phyloP scores from a whole-genome alignment of 2,888 invertebrate species.

The Steinernema carpocapsae region DNA sequence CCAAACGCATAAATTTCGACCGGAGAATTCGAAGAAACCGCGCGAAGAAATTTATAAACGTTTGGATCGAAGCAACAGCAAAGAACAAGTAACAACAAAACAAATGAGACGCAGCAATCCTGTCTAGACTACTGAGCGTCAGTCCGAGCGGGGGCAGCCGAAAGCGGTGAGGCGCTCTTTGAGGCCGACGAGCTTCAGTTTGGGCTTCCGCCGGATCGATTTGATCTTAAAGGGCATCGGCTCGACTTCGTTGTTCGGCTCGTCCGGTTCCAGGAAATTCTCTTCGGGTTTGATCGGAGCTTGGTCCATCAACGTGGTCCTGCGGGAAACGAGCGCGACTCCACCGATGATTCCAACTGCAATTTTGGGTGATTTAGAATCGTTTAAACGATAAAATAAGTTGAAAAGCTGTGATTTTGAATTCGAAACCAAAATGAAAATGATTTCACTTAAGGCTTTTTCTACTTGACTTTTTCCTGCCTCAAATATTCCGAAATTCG shows the following conservation, averaged over 20 bases:
- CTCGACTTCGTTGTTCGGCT: neutral
- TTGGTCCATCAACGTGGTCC: neutral
- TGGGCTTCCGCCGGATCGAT: constrained; percentile 15
- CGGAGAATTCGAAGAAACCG: too few relatives aligned
- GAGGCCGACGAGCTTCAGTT: constrained; percentile 13
- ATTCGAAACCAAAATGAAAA: too few relatives aligned
- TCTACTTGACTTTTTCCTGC: too few relatives aligned
- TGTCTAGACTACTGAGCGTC: neutral
- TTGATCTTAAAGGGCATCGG: constrained; percentile 29
- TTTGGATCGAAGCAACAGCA: too few relatives aligned
- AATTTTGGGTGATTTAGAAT: neutral
- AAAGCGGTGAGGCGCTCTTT: constrained; percentile 20
- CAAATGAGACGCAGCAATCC: too few relatives aligned
- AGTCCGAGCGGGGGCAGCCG: neutral
- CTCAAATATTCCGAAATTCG: too few relatives aligned
- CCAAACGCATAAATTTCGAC: too few relatives aligned
- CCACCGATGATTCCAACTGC: constrained; percentile 23
- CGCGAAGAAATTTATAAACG: too few relatives aligned
- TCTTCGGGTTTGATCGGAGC: constrained; percentile 25
- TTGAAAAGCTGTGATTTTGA: too few relatives aligned
- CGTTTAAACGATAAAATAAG: too few relatives aligned
- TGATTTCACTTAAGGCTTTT: too few relatives aligned
- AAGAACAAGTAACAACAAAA: too few relatives aligned
- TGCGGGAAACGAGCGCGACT: neutral
- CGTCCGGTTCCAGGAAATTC: constrained; percentile 27